Evolutionary conservation across 2,888 invertebrate genomes (phyloP), one percentile per base, ranked within the genome.

Genomic region (Cheilosia variabilis): DNA sequence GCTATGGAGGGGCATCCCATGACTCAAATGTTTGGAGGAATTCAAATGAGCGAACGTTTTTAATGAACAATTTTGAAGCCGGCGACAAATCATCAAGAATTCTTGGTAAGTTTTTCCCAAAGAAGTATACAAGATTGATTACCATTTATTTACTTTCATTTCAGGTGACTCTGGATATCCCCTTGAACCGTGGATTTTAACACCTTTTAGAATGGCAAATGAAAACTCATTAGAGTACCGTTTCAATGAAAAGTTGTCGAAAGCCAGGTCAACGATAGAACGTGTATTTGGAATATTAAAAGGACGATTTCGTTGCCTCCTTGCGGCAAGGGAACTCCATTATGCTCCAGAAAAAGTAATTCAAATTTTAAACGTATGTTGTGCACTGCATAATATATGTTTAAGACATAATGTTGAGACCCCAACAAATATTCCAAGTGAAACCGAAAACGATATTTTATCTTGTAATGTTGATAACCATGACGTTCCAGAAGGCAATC

Each of bases 271-370:
- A n/a, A n/a, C n/a, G n/a, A n/a, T n/a, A n/a, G n/a, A n/a, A n/a
- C n/a, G n/a, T n/a, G n/a, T n/a, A n/a, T n/a, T n/a, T n/a, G n/a
- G n/a, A n/a, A n/a, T n/a, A n/a, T n/a, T n/a, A n/a, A n/a, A 47
- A 47, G 47, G 47, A 47, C 37, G 47, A 47, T 47, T 47, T 47
- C 19, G 47, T 17, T 47, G 47, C 19, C 19, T 47, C 47, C 19
- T 47, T 17, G 47, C 24, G 2, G 24, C 24, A 24, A 24, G 24
- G 24, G 24, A 2, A 24, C 24, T 24, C 24, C 24, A 24, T 15
- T 13, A n/a, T n/a, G 22, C 19, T 19, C 22, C 22, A 22, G 52
- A 52, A 19, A 52, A 52, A 52, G 52, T 52, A 2, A 19, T 52
- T 2, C 24, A 52, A 52, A 27, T 52, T 1, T 15, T 24, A 27